A percentile compares a stretch with the other conserved stretches of the same genome.
phyloP scores from a whole-genome alignment of 1,140 invertebrate species.

The Magallana ariakensis region DNA sequence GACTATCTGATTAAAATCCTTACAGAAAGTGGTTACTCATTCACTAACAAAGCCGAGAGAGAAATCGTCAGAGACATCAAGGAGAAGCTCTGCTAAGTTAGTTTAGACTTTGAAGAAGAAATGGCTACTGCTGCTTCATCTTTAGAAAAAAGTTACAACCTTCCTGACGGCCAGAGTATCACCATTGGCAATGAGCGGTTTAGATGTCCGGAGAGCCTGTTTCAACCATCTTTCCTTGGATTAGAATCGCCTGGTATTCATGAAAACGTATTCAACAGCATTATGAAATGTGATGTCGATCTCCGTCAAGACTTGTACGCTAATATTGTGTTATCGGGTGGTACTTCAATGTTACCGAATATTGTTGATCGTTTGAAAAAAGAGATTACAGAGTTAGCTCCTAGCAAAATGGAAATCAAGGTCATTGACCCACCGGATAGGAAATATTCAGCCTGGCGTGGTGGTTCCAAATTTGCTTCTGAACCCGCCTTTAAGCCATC shows the following conservation, averaged over 20 bases:
- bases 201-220: too few relatives aligned
- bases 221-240: neutral
- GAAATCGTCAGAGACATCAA: slow-evolving; percentile 96
- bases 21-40: slow-evolving; percentile 75
- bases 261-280: neutral
- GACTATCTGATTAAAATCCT: slow-evolving; percentile 72
- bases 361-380: slow-evolving; percentile 53
- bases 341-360: slow-evolving; percentile 37
- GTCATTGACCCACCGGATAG: slow-evolving; percentile 74
- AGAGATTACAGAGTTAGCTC: slow-evolving; percentile 27
- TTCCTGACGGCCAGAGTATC: slow-evolving; percentile 79
- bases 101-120: slow-evolving; percentile 87
- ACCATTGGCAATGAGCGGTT: slow-evolving; percentile 74
- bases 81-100: slow-evolving; percentile 81
- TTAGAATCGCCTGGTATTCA: slow-evolving; percentile 26
- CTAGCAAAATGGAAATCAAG: neutral
- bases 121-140: slow-evolving; percentile 91
- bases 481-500: slow-evolving; percentile 84
- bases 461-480: slow-evolving; percentile 83
- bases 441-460: slow-evolving; percentile 70
- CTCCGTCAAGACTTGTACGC: slow-evolving; percentile 31
- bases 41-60: slow-evolving; percentile 89
- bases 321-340: slow-evolving; percentile 37
- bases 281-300: slow-evolving; percentile 35
- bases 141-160: slow-evolving; percentile 81